These are phyloP conservation scores for Leucophora obtusa DNA, from an alignment of 2,888 invertebrate species.

Conservation along the genomic window DNA sequence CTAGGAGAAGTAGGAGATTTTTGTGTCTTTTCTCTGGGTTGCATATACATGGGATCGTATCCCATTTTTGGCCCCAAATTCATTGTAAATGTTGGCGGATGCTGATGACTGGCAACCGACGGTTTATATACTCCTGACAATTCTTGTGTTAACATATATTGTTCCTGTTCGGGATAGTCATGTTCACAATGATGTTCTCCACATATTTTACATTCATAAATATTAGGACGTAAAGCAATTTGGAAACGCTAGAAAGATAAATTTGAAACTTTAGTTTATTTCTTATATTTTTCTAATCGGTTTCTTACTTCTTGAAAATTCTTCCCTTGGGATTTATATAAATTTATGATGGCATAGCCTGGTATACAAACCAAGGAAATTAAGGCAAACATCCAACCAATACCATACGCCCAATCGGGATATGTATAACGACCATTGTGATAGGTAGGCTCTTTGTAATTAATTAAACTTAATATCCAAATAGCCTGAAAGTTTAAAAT, in stretches of 20 bases:
- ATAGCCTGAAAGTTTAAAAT: slow-evolving; percentile 82
- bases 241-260: slow-evolving; percentile 83
- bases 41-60: slow-evolving; percentile 71
- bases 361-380: slow-evolving; percentile 92
- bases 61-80: slow-evolving; percentile 66
- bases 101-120: slow-evolving; percentile 42
- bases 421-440: slow-evolving; percentile 88
- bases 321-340: slow-evolving; percentile 85
- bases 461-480: slow-evolving; percentile 92
- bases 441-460: slow-evolving; percentile 91
- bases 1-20: slow-evolving; percentile 60
- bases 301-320: slow-evolving; percentile 84
- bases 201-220: slow-evolving; percentile 87
- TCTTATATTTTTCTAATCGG: neutral
- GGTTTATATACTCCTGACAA: slow-evolving; percentile 71
- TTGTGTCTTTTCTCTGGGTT: slow-evolving; percentile 64
- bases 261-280: neutral
- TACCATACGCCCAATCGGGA: slow-evolving; percentile 88
- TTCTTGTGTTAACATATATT: slow-evolving; percentile 78
- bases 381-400: slow-evolving; percentile 93
- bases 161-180: slow-evolving; percentile 80
- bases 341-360: slow-evolving; percentile 86
- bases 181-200: slow-evolving; percentile 89
- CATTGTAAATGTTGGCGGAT: slow-evolving; percentile 31
- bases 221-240: slow-evolving; percentile 86